Evolutionary conservation across 2,888 invertebrate species (phyloP), one percentile per base, ranked within the genome.

Genomic region (Drosophila eohydei): DNA sequence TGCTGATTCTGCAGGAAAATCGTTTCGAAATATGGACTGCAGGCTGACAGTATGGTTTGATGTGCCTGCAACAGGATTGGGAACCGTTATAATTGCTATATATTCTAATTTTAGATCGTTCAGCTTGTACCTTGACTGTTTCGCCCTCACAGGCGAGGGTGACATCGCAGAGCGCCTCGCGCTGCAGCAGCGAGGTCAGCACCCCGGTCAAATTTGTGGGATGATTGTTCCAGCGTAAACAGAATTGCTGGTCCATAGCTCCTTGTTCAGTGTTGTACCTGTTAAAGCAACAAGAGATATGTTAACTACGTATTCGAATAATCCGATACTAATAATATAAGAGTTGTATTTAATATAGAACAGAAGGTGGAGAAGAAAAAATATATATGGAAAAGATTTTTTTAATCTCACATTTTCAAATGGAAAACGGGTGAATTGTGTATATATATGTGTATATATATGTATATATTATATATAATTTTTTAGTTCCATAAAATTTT

Each of bases 191-290:
- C 93, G 97, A 97, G 92, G 96, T 96, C 91, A 97, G 95, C 92
- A 97, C 97, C 94, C 97, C 97, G 92, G 97, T 97, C 94, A 97
- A 94, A 94, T 97, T 97, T 94, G 95, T 96, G 92, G 96, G 97
- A 94, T 97, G 97, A 94, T 97, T 97, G 95, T 97, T 97, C 97
- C 97, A 97, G 95, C 97, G 96, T 93, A 97, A 95, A 94, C 97
- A 97, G 94, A 97, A 97, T 95, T 97, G 97, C 92, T 94, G 94
- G 92, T 94, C 94, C 93, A 94, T 94, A 96, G 96, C 93, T 92
- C 93, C 93, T 93, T 93, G 93, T 92, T 93, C 93, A 92, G 93
- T 92, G 92, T 92, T 92, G 93, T 92, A 93, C 92, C 93, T 93
- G 72, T 9, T 75, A 64, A 0, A 14, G 2, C 2, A 12, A 30